Evolutionary conservation across 92 coral and sea anemone species (phyloP), one percentile per base, ranked within the genome.

Genomic region (Diadumene lineata): DNA sequence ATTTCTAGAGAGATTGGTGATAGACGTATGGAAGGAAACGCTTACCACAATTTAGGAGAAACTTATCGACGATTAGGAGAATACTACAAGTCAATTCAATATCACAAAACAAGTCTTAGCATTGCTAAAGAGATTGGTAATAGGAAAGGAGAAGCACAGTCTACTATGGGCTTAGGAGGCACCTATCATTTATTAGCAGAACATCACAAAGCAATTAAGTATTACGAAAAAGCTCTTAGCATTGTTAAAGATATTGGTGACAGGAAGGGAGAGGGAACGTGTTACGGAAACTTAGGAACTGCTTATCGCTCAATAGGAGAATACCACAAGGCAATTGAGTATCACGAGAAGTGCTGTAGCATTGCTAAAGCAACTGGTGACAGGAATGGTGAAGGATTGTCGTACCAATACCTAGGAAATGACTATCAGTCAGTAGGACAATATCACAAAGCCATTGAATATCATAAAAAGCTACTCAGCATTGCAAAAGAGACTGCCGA

Each of bases 391-490:
- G 76, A 70, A 32, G 64, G 28, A 50, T 21, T n/a, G 7, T 44
- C 64, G 28, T 70, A 51, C 28, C 63, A 64, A 55, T 50, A 51
- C 55, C 34, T 70, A 32, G 76, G 76, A 51, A 50, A 50, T 28
- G 15, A 28, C 23, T 22, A 70, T 23, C n/a, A 50, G 16, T 15
- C 63, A n/a, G 27, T 70, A 28, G 76, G 76, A 31, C 18, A 70
- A 70, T 26, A 50, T 38, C 55, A 33, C 33, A 66, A 74, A 62
- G 79, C 79, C 15, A 74, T 74, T 21, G 26, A 43, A 16, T 34
- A 60, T 43, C 79, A 74, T 22, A 11, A 34, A 24, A 74, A 74
- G 46, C 11, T n/a, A n/a, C 58, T 62, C 19, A 62, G 19, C 56
- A 63, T 62, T 27, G 71, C 79, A 31, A 33, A 1, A 32, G 73